These are phyloP conservation scores for Hycleus cichorii DNA, from an alignment of 1,140 invertebrate genomes.

Conservation along the genomic window DNA sequence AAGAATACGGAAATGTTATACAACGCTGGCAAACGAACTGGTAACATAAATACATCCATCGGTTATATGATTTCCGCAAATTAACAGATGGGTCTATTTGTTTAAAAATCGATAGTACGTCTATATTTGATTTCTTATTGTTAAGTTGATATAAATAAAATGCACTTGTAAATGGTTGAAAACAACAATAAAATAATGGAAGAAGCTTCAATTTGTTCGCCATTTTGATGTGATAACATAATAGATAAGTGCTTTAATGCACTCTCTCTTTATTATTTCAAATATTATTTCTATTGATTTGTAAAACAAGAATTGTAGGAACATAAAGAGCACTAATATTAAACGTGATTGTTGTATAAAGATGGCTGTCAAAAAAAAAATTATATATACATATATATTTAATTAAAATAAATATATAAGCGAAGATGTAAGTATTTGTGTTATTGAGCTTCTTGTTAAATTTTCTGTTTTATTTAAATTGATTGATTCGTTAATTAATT, in stretches of 20 bases:
- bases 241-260: constrained; percentile 17
- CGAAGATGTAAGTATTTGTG: neutral
- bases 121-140: neutral
- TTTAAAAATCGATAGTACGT: too few relatives aligned
- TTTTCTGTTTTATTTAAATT: neutral
- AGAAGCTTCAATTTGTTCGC: constrained; percentile 32
- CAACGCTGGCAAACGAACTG: too few relatives aligned
- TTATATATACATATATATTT: too few relatives aligned
- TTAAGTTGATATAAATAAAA: constrained; percentile 2
- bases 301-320: neutral
- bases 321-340: neutral
- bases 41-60: too few relatives aligned
- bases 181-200: neutral
- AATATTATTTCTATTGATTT: neutral
- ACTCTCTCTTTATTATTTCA: neutral
- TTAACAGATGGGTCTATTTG: too few relatives aligned
- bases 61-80: too few relatives aligned
- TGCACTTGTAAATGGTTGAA: too few relatives aligned
- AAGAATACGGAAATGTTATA: too few relatives aligned
- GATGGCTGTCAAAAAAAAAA: neutral
- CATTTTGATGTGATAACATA: constrained; percentile 37
- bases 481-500: neutral
- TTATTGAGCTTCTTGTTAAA: neutral
- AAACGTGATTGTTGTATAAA: neutral
- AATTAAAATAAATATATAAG: too few relatives aligned